Conservation (phyloP, 2,113 vertebrate genomes). For the Dasyprocta punctata region DNA sequence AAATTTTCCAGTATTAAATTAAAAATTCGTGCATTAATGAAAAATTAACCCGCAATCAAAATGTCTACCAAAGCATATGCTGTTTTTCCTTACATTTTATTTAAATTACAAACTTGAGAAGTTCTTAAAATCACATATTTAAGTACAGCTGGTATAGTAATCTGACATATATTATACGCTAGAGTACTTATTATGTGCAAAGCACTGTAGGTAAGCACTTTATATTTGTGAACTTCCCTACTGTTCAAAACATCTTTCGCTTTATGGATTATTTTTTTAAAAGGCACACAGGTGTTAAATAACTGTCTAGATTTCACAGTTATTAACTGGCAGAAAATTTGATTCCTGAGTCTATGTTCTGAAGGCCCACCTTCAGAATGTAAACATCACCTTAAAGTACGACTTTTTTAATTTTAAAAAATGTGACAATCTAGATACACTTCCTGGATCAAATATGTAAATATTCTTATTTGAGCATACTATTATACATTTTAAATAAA, state of each 20-base stretch:
- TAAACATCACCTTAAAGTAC: neutral
- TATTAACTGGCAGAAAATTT: neutral
- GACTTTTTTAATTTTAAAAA: neutral
- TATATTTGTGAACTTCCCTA: conserved; percentile 9
- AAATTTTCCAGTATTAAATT: conserved; percentile 39
- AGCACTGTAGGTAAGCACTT: neutral
- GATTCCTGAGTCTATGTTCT: neutral
- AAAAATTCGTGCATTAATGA: conserved; percentile 16
- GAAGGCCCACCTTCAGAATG: neutral
- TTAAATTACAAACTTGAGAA: conserved; percentile 9
- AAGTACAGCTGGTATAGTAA: neutral
- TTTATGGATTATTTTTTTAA: neutral
- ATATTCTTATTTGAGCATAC: neutral
- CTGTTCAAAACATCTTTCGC: neutral
- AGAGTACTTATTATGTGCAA: neutral
- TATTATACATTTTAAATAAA: neutral
- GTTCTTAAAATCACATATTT: conserved; percentile 18
- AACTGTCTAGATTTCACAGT: neutral
- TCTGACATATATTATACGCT: neutral
- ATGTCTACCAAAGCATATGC: neutral
- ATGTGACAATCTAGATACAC: neutral
- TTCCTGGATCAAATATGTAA: neutral
- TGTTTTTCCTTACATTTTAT: neutral
- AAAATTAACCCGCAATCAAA: conserved; percentile 43
- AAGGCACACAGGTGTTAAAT: neutral